phyloP scores from a whole-genome alignment of 2,888 invertebrate genomes.

The Boloria euphrosyne region DNA sequence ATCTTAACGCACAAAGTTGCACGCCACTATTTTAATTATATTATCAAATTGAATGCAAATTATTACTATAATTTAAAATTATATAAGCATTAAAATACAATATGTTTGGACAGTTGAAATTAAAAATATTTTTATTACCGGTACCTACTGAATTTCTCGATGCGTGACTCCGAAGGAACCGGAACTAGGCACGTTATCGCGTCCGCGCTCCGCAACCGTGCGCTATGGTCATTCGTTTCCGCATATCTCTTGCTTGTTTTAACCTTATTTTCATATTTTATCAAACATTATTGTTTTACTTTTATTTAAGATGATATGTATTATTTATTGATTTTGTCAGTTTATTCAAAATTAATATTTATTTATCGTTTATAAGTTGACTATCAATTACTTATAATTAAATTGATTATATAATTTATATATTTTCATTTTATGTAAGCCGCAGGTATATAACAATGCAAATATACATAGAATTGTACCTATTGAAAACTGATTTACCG shows the following conservation, averaged over 20 bases:
- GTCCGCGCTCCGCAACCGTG: constrained; percentile 22
- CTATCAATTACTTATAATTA: no score
- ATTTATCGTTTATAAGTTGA: no score
- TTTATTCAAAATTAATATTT: no score
- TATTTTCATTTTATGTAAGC: no score
- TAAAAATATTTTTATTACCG: constrained; percentile 30
- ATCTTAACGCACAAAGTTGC: no score
- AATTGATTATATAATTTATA: no score
- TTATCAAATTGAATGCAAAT: no score
- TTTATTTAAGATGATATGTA: constrained; percentile 11
- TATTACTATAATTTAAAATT: neutral
- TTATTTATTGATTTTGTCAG: no score
- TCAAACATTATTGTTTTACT: neutral
- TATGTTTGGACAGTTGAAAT: constrained; percentile 7
- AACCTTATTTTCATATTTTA: neutral
- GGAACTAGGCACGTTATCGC: constrained; percentile 53
- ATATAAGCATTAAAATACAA: neutral
- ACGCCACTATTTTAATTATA: no score
- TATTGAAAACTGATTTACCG: neutral
- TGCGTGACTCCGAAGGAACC: constrained; percentile 70
- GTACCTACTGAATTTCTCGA: constrained; percentile 47
- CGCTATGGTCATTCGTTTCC: constrained; percentile 27
- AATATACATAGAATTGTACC: no score
- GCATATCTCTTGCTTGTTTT: constrained; percentile 29
- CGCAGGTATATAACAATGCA: no score